Conservation (phyloP, 2,797 vertebrate species). For the Cottoperca gobio region DNA sequence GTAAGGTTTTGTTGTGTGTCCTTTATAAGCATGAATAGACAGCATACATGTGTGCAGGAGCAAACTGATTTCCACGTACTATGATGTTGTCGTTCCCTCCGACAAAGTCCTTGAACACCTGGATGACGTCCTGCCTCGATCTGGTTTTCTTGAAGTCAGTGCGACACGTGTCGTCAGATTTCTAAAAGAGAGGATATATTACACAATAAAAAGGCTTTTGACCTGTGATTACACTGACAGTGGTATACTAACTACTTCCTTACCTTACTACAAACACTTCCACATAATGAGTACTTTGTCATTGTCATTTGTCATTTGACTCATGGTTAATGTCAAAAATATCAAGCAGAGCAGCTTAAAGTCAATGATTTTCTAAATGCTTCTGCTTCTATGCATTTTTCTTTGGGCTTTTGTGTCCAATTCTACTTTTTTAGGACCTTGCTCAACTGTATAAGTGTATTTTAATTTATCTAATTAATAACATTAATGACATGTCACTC, state of each 20-base stretch:
- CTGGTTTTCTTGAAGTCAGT: slow-evolving; percentile 98
- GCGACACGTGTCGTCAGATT: slow-evolving; percentile 93
- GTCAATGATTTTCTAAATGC: neutral
- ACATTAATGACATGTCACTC: neutral
- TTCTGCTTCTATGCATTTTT: neutral
- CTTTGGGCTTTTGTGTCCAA: neutral
- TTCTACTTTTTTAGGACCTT: neutral
- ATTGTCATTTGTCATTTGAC: too few relatives aligned
- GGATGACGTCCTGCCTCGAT: slow-evolving; percentile 90
- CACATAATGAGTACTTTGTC: too few relatives aligned
- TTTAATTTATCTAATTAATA: neutral
- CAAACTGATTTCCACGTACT: slow-evolving; percentile 81
- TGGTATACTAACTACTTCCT: too few relatives aligned
- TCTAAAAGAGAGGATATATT: slow-evolving; percentile 79
- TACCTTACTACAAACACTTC: too few relatives aligned
- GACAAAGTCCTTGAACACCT: slow-evolving; percentile 92
- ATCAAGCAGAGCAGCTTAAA: neutral
- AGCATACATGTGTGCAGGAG: neutral
- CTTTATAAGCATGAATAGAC: neutral
- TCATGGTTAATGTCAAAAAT: neutral
- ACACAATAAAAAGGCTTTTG: neutral
- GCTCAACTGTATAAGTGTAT: neutral
- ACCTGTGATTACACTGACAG: neutral
- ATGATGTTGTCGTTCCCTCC: slow-evolving; percentile 88
- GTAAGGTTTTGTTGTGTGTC: neutral